Conservation (phyloP, 2,888 invertebrate species). For the Melipona beecheii region DNA sequence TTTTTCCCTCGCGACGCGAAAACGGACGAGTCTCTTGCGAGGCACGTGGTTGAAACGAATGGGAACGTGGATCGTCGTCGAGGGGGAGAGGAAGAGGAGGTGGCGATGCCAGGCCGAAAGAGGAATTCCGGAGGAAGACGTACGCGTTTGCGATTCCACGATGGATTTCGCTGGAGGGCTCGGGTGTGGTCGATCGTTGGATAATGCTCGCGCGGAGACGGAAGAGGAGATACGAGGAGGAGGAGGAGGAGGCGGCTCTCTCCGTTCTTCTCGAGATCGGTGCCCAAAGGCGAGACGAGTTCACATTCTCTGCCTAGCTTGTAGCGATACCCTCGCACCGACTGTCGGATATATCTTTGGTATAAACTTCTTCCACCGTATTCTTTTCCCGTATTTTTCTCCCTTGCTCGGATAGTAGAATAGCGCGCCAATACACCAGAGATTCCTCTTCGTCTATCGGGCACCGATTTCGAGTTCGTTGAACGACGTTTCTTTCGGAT, state of each 20-base stretch:
- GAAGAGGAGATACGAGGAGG: slow-evolving; percentile 58
- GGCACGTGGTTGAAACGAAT: neutral
- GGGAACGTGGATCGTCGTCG: slow-evolving; percentile 2
- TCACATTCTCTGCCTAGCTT: slow-evolving; percentile 45
- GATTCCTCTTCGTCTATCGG: neutral
- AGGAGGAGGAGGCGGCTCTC: slow-evolving; percentile 37
- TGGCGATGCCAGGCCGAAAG: slow-evolving; percentile 47
- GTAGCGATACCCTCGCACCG: slow-evolving; percentile 33
- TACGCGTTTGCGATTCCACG: slow-evolving; percentile 62
- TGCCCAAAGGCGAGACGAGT: slow-evolving; percentile 74
- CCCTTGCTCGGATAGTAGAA: neutral
- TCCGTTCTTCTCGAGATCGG: slow-evolving; percentile 72
- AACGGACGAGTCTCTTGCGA: neutral
- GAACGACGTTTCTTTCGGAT: no score
- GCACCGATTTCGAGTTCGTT: neutral
- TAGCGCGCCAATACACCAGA: no score
- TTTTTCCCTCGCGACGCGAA: neutral
- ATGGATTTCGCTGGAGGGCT: slow-evolving; percentile 70
- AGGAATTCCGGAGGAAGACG: slow-evolving; percentile 68
- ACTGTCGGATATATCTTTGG: slow-evolving; percentile 41
- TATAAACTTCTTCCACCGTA: slow-evolving; percentile 1
- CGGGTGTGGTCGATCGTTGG: slow-evolving; percentile 76
- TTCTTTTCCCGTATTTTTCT: slow-evolving; percentile 4
- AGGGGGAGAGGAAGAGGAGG: neutral
- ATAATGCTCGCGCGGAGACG: slow-evolving; percentile 73